Percentiles rank a stretch among this genome's conserved stretches.
phyloP scores from a whole-genome alignment of 2,888 invertebrate genomes.

The Acanthococcus lagerstroemiae region DNA sequence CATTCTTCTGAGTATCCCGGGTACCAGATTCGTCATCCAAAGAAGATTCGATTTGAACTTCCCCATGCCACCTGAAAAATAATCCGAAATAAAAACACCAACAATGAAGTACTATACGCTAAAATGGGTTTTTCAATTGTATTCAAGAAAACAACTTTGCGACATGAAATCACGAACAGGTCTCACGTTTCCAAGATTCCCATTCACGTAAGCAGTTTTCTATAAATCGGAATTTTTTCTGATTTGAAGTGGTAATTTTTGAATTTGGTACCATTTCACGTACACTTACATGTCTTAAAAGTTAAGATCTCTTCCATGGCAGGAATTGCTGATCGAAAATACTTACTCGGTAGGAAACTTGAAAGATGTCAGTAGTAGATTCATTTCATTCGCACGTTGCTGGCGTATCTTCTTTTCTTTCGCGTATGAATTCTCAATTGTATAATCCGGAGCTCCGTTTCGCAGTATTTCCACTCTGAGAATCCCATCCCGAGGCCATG shows the following conservation, averaged over 20 bases:
- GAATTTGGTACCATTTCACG: background rate
- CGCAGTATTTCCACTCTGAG: conserved; percentile 78
- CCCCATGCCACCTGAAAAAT: conserved; percentile 9
- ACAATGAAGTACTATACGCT: too few species aligned
- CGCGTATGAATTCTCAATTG: conserved; percentile 70
- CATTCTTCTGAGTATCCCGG: conserved; percentile 1
- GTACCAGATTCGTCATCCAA: conserved; percentile 13
- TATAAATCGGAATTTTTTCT: too few species aligned
- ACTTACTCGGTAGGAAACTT: conserved; percentile 24
- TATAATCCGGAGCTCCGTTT: conserved; percentile 51
- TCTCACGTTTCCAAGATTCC: too few species aligned
- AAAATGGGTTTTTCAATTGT: too few species aligned
- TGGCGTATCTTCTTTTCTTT: conserved; percentile 57
- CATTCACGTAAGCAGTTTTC: too few species aligned
- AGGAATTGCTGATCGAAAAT: too few species aligned
- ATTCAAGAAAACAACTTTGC: too few species aligned
- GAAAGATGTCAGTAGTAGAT: conserved; percentile 17
- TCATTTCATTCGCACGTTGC: conserved; percentile 24
- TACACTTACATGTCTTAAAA: background rate
- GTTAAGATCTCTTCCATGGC: too few species aligned
- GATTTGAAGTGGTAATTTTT: background rate
- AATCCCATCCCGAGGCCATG: conserved; percentile 94
- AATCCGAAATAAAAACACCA: too few species aligned
- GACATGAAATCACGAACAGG: too few species aligned
- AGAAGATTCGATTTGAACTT: conserved; percentile 20